These are phyloP conservation scores for Lasiurus borealis DNA, from an alignment of 2,113 vertebrate species.

Conservation along the genomic window DNA sequence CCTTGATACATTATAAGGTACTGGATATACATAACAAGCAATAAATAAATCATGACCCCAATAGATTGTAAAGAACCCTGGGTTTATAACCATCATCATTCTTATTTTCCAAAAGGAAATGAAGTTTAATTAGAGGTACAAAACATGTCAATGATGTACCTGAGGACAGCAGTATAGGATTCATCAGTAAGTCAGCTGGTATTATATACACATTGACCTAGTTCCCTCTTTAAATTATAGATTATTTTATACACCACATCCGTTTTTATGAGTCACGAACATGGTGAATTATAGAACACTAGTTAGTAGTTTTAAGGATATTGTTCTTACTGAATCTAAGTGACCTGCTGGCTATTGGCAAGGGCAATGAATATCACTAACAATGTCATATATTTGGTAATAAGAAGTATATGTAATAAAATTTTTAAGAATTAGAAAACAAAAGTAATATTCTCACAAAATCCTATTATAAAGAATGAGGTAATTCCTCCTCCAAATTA, in stretches of 20 bases:
- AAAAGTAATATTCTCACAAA: conserved; percentile 76
- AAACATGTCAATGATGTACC: not conserved
- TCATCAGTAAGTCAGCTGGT: not conserved
- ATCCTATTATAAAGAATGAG: conserved; percentile 75
- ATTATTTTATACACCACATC: not conserved
- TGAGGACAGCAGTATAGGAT: not conserved
- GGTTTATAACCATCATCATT: conserved; percentile 11
- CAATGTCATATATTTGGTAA: not conserved
- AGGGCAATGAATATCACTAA: not conserved
- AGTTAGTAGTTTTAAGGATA: not conserved
- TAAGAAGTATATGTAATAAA: conserved; percentile 51
- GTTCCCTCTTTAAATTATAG: not conserved
- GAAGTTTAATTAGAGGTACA: conserved; percentile 50
- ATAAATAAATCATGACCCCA: conserved; percentile 42
- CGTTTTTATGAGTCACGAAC: conserved; percentile 31
- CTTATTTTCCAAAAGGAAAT: conserved; percentile 27
- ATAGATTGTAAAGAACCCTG: not conserved
- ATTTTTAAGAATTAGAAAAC: conserved; percentile 68
- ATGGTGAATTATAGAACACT: not conserved
- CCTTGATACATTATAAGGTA: not conserved
- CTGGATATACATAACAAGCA: not conserved
- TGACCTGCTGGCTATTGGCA: conserved; percentile 38
- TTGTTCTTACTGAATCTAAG: conserved; percentile 34
- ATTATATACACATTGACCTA: not conserved
- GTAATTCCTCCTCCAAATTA: conserved; percentile 76